phyloP scores from a whole-genome alignment of 2,888 invertebrate genomes.

The Xestia rhomboidea region DNA sequence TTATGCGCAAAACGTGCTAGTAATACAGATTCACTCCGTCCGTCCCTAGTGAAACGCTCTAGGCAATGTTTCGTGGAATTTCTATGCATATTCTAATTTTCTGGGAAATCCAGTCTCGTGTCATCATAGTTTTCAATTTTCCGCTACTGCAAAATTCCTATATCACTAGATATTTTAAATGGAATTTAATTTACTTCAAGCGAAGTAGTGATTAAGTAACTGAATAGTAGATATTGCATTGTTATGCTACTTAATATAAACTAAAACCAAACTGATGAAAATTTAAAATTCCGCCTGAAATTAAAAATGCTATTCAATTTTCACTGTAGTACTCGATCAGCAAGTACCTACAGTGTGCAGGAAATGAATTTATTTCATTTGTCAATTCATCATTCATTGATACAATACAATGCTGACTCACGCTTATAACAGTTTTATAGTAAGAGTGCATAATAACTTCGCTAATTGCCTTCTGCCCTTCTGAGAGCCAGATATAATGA shows the following conservation, averaged over 20 bases:
- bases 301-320: not conserved
- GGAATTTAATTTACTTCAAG: conserved; percentile 6
- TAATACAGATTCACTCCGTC: conserved; percentile 36
- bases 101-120: not conserved
- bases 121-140: conserved; percentile 12
- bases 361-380: conserved; percentile 40
- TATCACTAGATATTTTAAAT: not conserved
- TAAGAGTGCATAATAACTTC: conserved; percentile 39
- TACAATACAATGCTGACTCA: conserved; percentile 44
- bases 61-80: conserved; percentile 29
- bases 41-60: conserved; percentile 16
- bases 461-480: conserved; percentile 51
- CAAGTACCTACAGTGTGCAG: conserved; percentile 2
- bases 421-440: conserved; percentile 28
- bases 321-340: conserved; percentile 8
- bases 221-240: not conserved
- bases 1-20: conserved; percentile 39
- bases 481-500: conserved; percentile 43
- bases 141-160: not conserved
- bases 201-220: not conserved
- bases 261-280: not conserved
- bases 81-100: conserved; percentile 18
- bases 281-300: not conserved
- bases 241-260: not conserved
- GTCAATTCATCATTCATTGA: conserved; percentile 38